Percentiles rank a stretch among this genome's conserved stretches.
Conservation (phyloP, 2,113 vertebrate genomes). For the Morphnarchus princeps region DNA sequence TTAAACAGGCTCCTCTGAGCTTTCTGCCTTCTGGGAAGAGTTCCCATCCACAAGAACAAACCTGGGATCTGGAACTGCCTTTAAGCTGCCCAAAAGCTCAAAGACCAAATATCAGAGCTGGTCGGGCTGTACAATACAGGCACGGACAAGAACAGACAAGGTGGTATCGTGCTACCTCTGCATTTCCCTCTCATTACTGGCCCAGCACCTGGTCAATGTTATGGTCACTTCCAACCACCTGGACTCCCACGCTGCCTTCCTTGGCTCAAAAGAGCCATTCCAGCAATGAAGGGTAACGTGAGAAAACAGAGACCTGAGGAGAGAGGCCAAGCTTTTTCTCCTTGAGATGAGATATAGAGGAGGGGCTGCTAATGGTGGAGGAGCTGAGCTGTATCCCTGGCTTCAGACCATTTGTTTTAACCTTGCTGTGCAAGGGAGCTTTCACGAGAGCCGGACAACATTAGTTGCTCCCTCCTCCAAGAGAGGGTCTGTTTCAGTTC, state of each 20-base stretch:
- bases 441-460: accelerated
- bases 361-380: not conserved
- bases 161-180: not conserved
- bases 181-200: not conserved
- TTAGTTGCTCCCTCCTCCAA: not conserved
- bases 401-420: not conserved
- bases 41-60: constrained; percentile 26
- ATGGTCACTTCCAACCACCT: not conserved
- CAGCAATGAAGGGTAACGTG: not conserved
- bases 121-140: not conserved
- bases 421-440: not conserved
- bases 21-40: constrained; percentile 35
- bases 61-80: not conserved
- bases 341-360: accelerated
- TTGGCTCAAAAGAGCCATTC: not conserved
- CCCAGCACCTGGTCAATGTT: not conserved
- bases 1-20: constrained; percentile 29
- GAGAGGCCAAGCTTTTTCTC: not conserved
- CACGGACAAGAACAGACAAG: not conserved
- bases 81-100: not conserved
- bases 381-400: not conserved
- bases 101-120: not conserved
- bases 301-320: not conserved
- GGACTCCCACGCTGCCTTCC: not conserved
- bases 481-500: not conserved